A percentile compares a stretch with the other conserved stretches of the same genome.
phyloP scores from a whole-genome alignment of 2,797 vertebrate species.

The Helostoma temminkii region DNA sequence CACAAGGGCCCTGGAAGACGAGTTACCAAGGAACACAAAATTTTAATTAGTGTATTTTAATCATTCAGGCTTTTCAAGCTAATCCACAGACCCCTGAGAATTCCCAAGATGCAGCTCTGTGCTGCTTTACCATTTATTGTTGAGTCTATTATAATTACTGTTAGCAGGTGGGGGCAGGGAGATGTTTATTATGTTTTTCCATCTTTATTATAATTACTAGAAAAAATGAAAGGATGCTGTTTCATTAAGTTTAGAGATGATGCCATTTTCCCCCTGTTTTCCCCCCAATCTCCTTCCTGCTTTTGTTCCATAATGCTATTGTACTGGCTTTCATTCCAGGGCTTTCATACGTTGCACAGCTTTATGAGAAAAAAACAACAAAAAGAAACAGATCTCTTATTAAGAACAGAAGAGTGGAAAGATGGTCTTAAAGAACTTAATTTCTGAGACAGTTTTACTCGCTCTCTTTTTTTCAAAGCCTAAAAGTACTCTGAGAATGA shows the following conservation, averaged over 20 bases:
- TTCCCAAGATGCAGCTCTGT: slow-evolving; percentile 99
- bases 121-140: slow-evolving; percentile 99
- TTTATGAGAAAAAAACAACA: slow-evolving; percentile 79
- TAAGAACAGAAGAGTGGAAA: slow-evolving; percentile 79
- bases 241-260: slow-evolving; percentile 97
- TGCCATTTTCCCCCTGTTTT: slow-evolving; percentile 86
- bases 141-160: slow-evolving; percentile 99
- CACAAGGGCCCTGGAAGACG: slow-evolving; percentile 99
- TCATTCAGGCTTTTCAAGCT: slow-evolving; percentile 99
- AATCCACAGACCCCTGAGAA: slow-evolving; percentile 99
- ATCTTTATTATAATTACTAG: slow-evolving; percentile 99
- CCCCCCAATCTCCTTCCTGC: slow-evolving; percentile 82
- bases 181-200: slow-evolving; percentile 99
- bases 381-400: slow-evolving; percentile 82
- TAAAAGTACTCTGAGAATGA: slow-evolving; percentile 73
- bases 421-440: slow-evolving; percentile 84
- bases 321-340: slow-evolving; percentile 81
- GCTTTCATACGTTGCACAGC: slow-evolving; percentile 85
- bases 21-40: slow-evolving; percentile 99
- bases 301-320: slow-evolving; percentile 86
- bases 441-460: slow-evolving; percentile 75
- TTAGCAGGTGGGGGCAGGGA: slow-evolving; percentile 99
- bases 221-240: slow-evolving; percentile 99
- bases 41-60: slow-evolving; percentile 99
- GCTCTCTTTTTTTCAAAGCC: slow-evolving; percentile 59